These are phyloP conservation scores for Gryon sp. DNA, from an alignment of 1,140 invertebrate species.

Conservation along the genomic window DNA sequence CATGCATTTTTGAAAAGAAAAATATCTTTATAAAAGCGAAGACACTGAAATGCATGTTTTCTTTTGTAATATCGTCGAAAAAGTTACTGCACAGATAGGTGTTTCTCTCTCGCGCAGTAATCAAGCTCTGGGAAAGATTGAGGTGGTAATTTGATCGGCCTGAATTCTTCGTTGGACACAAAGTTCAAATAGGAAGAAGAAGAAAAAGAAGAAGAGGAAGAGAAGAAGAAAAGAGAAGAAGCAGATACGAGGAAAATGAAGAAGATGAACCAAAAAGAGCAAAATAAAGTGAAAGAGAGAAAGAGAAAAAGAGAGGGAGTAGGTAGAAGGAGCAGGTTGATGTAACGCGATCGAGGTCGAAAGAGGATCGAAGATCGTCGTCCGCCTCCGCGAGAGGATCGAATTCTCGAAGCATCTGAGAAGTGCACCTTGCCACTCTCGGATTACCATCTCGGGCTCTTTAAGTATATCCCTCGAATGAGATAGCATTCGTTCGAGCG, in stretches of 20 bases:
- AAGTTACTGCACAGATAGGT: conserved; percentile 10
- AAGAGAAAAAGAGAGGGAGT: conserved; percentile 18
- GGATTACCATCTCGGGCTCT: conserved; percentile 66
- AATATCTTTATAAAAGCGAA: conserved; percentile 40
- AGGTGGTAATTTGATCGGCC: conserved; percentile 56
- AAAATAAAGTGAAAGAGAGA: conserved; percentile 1
- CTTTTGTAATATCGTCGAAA: conserved; percentile 43
- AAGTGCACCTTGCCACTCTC: conserved; percentile 66
- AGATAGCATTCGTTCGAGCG: conserved; percentile 60
- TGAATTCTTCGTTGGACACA: conserved; percentile 44
- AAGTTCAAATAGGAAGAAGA: conserved; percentile 13
- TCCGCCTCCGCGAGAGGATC: conserved; percentile 69
- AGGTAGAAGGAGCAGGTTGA: conserved; percentile 57
- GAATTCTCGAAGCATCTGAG: conserved; percentile 68
- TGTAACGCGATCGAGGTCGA: conserved; percentile 67
- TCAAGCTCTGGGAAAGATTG: conserved; percentile 25
- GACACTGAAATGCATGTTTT: conserved; percentile 1
- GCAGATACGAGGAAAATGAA: too few species aligned
- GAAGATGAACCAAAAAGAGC: too few species aligned
- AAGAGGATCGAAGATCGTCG: conserved; percentile 68
- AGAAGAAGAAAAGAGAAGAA: conserved; percentile 9
- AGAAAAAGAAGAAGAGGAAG: conserved; percentile 12
- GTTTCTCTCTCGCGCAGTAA: conserved; percentile 28
- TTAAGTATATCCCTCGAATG: conserved; percentile 63
- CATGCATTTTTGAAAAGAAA: conserved; percentile 11